Conservation (phyloP, 2,113 vertebrate genomes). For the pig (Sus scrofa) region T2T-Sscrofa CM000813.6:111868501-111869000, state of each 20-base stretch:
- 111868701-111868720: neutral
- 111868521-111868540: slow-evolving; percentile 15
- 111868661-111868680: neutral
- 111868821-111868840: neutral
- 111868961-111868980: neutral
- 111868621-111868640: neutral
- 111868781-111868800: neutral
- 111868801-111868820: neutral
- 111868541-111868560: neutral
- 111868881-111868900: slow-evolving; percentile 18
- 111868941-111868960: slow-evolving; percentile 57
- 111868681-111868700: neutral
- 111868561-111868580: neutral
- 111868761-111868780: neutral
- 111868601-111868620: neutral
- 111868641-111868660: neutral
- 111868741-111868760: neutral
- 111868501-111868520: slow-evolving; percentile 52
- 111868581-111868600: neutral
- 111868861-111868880: neutral
- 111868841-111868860: neutral
- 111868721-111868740: neutral
- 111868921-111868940: neutral
- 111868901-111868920: neutral
- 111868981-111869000: neutral